Percentiles rank a stretch among this genome's conserved stretches.
phyloP scores from a whole-genome alignment of 2,113 vertebrate species.

The Brachyistius frenatus region DNA sequence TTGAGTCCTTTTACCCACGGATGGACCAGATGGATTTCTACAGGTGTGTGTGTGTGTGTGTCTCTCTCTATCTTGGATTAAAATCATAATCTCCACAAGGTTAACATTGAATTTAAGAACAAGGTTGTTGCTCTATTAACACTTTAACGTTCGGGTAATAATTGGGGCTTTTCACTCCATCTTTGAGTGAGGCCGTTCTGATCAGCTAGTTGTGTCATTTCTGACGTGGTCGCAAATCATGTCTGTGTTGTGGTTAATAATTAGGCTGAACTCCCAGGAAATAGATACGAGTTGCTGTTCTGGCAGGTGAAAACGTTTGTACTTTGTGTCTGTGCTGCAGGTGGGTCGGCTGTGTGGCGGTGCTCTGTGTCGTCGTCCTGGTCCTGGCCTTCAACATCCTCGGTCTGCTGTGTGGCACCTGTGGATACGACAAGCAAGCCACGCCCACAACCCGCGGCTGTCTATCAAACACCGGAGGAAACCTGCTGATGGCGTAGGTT shows the following conservation, averaged over 20 bases:
- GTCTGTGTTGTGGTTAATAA: neutral
- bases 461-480: conserved; percentile 94
- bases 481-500: conserved; percentile 96
- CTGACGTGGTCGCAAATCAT: neutral
- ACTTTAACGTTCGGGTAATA: neutral
- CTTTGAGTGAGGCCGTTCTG: too few species aligned
- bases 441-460: conserved; percentile 94
- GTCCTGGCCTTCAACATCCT: conserved; percentile 91
- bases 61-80: neutral
- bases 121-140: neutral
- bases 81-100: neutral
- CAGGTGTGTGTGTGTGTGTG: conserved; percentile 83
- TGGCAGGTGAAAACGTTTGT: too few species aligned
- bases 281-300: neutral
- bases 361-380: conserved; percentile 89
- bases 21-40: conserved; percentile 93
- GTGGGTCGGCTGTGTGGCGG: conserved; percentile 89
- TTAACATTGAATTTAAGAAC: neutral
- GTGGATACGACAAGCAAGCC: conserved; percentile 89
- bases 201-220: too few species aligned
- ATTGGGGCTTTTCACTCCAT: too few species aligned
- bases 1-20: conserved; percentile 85
- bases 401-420: conserved; percentile 91
- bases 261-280: neutral
- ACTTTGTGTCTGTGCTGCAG: conserved; percentile 73